Percentiles rank a stretch among this genome's conserved stretches.
Evolutionary conservation across 2,888 invertebrate genomes (phyloP).

Genomic region (Carpatolechia fugitivella): DNA sequence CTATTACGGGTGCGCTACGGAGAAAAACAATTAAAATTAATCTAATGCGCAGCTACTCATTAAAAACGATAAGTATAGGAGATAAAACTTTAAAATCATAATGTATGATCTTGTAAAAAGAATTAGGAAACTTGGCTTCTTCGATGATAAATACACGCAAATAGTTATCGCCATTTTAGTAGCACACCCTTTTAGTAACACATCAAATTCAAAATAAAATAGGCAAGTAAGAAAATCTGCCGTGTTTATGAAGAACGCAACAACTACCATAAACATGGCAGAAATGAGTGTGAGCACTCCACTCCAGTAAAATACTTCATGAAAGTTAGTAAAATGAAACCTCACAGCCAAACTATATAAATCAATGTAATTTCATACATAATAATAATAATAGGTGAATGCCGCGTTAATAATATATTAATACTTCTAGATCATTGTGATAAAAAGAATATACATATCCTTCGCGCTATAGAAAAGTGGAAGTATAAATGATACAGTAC

Average conservation of each 20-base stretch:
- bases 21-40: constrained; percentile 50
- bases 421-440: too few relatives aligned
- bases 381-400: not conserved
- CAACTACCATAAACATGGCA: not conserved
- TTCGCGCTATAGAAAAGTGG: not conserved
- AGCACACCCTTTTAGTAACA: constrained; percentile 60
- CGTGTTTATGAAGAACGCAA: not conserved
- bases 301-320: not conserved
- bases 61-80: not conserved
- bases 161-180: constrained; percentile 26
- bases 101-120: too few relatives aligned
- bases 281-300: not conserved
- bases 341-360: constrained; percentile 24
- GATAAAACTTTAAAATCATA: too few relatives aligned
- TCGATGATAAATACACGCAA: too few relatives aligned
- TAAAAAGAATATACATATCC: too few relatives aligned
- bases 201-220: constrained; percentile 9
- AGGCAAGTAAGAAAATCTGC: not conserved
- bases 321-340: constrained; percentile 23
- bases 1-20: constrained; percentile 74
- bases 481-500: constrained; percentile 28
- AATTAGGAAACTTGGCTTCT: too few relatives aligned
- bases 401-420: constrained; percentile 10
- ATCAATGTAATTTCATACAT: constrained; percentile 3
- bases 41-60: constrained; percentile 14